A percentile compares a stretch with the other conserved stretches of the same genome.
Conservation (phyloP, 2,113 vertebrate species). For the Mus musculus region GRCm39 chr6:147580501-147581000, state of each 20-base stretch:
- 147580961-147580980: background rate
- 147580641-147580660: background rate
- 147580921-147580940: too few species aligned
- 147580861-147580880: fast-evolving
- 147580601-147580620: slow-evolving; percentile 47
- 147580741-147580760: background rate
- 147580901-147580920: background rate
- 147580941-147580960: background rate
- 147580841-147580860: background rate
- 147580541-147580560: background rate
- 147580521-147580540: background rate
- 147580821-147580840: background rate
- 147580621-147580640: background rate
- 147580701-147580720: background rate
- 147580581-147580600: slow-evolving; percentile 27
- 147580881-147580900: background rate
- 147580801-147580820: background rate
- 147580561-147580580: slow-evolving; percentile 5
- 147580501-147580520: background rate
- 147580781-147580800: background rate
- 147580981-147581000: background rate
- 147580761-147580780: background rate
- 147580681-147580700: background rate
- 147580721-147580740: background rate
- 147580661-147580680: slow-evolving; percentile 13